phyloP scores from a whole-genome alignment of 2,113 vertebrate genomes.

The Ictalurus punctatus region DNA sequence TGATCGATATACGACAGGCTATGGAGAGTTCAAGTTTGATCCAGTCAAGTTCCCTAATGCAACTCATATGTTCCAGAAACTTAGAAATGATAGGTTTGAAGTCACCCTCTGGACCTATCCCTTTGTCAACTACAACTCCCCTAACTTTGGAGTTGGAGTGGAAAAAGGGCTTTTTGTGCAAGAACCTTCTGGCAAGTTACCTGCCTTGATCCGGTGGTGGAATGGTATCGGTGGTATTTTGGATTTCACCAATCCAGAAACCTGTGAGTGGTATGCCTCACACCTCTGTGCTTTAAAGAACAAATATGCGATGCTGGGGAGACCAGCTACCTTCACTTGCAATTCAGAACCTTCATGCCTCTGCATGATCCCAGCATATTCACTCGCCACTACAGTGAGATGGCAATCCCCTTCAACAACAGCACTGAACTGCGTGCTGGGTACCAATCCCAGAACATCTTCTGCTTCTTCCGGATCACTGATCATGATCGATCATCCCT shows the following conservation, averaged over 20 bases:
- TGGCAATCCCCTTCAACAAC: conserved; percentile 85
- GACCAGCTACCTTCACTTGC: conserved; percentile 86
- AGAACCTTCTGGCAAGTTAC: conserved; percentile 76
- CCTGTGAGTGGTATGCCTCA: conserved; percentile 84
- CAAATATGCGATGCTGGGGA: conserved; percentile 87
- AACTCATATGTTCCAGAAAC: conserved; percentile 80
- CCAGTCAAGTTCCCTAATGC: conserved; percentile 83
- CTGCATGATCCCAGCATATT: conserved; percentile 86
- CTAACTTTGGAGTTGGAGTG: conserved; percentile 80
- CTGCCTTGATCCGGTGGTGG: conserved; percentile 89
- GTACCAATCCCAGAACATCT: conserved; percentile 91
- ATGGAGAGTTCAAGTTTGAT: conserved; percentile 89
- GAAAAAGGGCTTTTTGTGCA: conserved; percentile 81
- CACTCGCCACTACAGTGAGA: conserved; percentile 86
- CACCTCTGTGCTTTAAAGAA: conserved; percentile 76
- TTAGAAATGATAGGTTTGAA: conserved; percentile 74
- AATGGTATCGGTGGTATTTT: conserved; percentile 88
- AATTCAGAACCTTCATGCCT: conserved; percentile 81
- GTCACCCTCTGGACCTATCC: conserved; percentile 88
- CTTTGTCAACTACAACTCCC: conserved; percentile 84
- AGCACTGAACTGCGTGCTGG: conserved; percentile 81
- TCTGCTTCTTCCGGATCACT: conserved; percentile 89
- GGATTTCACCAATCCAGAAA: conserved; percentile 88
- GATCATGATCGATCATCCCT: conserved; percentile 93
- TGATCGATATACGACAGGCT: conserved; percentile 81